Percentiles rank a stretch among this genome's conserved stretches.
Conservation (phyloP, 2,888 invertebrate genomes). For the Acanthosepion lycidas region DNA sequence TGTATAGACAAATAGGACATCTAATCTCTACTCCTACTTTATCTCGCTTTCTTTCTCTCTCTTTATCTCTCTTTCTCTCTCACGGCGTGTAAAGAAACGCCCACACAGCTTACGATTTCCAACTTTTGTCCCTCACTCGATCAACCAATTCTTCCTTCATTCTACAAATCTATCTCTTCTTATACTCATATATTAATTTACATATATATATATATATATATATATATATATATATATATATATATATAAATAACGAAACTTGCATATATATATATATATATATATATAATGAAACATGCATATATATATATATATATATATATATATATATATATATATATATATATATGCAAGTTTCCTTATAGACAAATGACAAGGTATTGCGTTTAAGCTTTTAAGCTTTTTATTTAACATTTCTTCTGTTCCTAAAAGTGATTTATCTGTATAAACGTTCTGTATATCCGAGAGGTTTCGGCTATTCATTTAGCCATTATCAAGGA, state of each 20-base stretch:
- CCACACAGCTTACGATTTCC: too few relatives aligned
- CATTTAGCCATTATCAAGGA: too few relatives aligned
- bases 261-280: neutral
- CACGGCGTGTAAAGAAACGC: too few relatives aligned
- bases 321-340: neutral
- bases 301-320: neutral
- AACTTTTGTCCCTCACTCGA: too few relatives aligned
- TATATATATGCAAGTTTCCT: neutral
- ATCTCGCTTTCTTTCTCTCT: neutral
- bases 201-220: neutral
- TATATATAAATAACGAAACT: neutral
- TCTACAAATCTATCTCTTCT: neutral
- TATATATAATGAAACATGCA: neutral
- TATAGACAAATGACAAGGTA: too few relatives aligned
- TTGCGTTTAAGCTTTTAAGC: too few relatives aligned
- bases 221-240: slow-evolving; percentile 33
- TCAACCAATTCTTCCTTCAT: too few relatives aligned
- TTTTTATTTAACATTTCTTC: too few relatives aligned
- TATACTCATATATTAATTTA: neutral
- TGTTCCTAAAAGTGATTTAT: too few relatives aligned
- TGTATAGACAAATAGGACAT: neutral
- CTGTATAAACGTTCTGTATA: too few relatives aligned
- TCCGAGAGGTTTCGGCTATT: too few relatives aligned
- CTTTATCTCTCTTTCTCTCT: too few relatives aligned
- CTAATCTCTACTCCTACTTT: neutral